Evolutionary conservation across 2,888 invertebrate species (phyloP), one percentile per base, ranked within the genome.

Genomic region (Melinopterus prodromus): DNA sequence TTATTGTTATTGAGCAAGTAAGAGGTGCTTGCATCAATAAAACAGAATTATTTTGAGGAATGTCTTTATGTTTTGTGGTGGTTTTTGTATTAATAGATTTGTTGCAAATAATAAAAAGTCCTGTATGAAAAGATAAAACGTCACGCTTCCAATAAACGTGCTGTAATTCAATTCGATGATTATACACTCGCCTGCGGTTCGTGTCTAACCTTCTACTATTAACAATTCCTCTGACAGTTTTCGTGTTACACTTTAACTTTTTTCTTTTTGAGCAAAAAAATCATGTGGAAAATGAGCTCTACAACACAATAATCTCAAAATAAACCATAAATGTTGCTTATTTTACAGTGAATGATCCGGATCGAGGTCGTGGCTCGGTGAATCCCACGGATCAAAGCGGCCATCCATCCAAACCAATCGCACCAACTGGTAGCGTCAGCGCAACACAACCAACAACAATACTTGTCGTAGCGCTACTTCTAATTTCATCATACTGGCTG

Each of bases 361-460:
- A 35, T n/a, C 7, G 14, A n/a, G 74, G 37, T 12, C 16, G 16
- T n/a, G 74, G 37, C 35, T 26, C 12, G 16, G 71, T 15, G 16
- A 16, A 71, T 26, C n/a, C 71, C n/a, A 16, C 9, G 15, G 35
- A 74, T 35, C 77, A 72, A 16, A n/a, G 69, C 36, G 69, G 77
- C 26, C 26, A 26, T 15, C n/a, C 75, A 16, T 14, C 38, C 5
- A 69, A 76, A 16, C 72, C 79, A 35, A 71, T 37, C 36, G 72
- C 71, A 72, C 77, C 79, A 16, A 37, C 70, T 9, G 72, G 74
- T n/a, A 77, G 77, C 37, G 70, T 36, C 74, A 70, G 70, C 37
- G 14, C 37, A 37, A 77, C 79, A 77, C 77, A 80, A 77, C 79
- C 79, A 37, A 72, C 77, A 26, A 7, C 71, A 14, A 14, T 75